A percentile compares a stretch with the other conserved stretches of the same genome.
phyloP scores from a whole-genome alignment of 2,888 invertebrate species.

The Leucophenga maculata region DNA sequence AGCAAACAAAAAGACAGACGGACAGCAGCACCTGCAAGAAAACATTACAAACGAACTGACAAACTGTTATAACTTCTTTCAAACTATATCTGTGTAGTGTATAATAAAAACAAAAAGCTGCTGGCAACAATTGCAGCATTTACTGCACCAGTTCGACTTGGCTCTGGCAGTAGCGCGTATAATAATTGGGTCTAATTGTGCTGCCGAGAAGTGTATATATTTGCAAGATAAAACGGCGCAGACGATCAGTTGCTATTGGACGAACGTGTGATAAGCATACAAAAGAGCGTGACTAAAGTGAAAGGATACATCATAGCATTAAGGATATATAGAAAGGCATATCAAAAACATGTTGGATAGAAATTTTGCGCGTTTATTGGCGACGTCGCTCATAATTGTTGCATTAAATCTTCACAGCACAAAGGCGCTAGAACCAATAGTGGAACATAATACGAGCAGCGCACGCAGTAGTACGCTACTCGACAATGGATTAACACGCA shows the following conservation, averaged over 20 bases:
- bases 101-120: slow-evolving; percentile 43
- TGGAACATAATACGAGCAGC: slow-evolving; percentile 3
- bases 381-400: slow-evolving; percentile 46
- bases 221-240: slow-evolving; percentile 53
- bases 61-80: too few relatives aligned
- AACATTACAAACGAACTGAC: too few relatives aligned
- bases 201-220: slow-evolving; percentile 33
- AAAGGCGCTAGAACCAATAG: neutral
- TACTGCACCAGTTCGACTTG: too few relatives aligned
- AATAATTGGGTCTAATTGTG: too few relatives aligned
- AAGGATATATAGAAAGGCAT: neutral
- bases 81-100: slow-evolving; percentile 50
- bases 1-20: too few relatives aligned
- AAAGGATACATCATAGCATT: slow-evolving; percentile 26
- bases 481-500: slow-evolving; percentile 65
- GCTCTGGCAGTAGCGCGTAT: too few relatives aligned
- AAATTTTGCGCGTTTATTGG: slow-evolving; percentile 48
- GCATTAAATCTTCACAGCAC: neutral
- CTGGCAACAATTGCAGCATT: too few relatives aligned
- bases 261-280: slow-evolving; percentile 23
- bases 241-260: slow-evolving; percentile 63
- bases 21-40: too few relatives aligned
- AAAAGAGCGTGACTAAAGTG: slow-evolving; percentile 12
- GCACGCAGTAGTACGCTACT: slow-evolving; percentile 45
- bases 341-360: slow-evolving; percentile 52